Evolutionary conservation across 2,797 vertebrate genomes (phyloP), one percentile per base, ranked within the genome.

Genomic region (Hippoglossus hippoglossus): DNA sequence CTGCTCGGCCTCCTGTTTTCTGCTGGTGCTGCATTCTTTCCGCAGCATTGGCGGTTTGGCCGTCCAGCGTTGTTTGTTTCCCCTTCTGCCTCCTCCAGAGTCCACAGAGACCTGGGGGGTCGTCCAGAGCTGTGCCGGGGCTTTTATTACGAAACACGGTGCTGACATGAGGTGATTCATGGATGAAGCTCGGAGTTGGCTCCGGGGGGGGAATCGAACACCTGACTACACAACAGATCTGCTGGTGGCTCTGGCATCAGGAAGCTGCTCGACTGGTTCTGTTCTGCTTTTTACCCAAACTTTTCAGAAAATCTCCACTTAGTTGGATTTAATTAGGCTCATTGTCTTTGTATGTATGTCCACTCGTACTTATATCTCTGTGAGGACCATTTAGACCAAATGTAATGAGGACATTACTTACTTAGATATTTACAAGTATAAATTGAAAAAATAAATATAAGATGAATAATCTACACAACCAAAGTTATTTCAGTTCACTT

Each of bases 21-120:
- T 76, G 87, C 90, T 93, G 88, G 73, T 78, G 67, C 75, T 83
- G 80, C 80, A 79, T 68, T 90, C 83, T 93, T 88, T 91, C 78
- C 80, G 88, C 82, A 83, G 86, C 89, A 88, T 84, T 86, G 74
- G 73, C 76, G 77, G 68, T 84, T 83, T 81, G 76, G 86, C 73
- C 26, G 1, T 47, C 73, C 74, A 58, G 59, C 68, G 13, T 82
- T 87, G 77, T 87, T 89, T 87, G 87, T 84, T 81, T 76, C 78
- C 82, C 72, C 57, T 25, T 80, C 77, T 25, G 24, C 36, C 39
- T 76, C 63, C n/a, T 87, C 83, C 89, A 87, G 82, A 89, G 71
- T 69, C 78, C 70, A 71, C 77, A 72, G 65, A 59, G 79, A 77
- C 75, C 65, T 25, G 51, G 60, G 80, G 76, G 83, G 65, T 57